Base-by-base conservation (phyloP, 2,113 vertebrate genomes). In the Xerus inauris region DNA sequence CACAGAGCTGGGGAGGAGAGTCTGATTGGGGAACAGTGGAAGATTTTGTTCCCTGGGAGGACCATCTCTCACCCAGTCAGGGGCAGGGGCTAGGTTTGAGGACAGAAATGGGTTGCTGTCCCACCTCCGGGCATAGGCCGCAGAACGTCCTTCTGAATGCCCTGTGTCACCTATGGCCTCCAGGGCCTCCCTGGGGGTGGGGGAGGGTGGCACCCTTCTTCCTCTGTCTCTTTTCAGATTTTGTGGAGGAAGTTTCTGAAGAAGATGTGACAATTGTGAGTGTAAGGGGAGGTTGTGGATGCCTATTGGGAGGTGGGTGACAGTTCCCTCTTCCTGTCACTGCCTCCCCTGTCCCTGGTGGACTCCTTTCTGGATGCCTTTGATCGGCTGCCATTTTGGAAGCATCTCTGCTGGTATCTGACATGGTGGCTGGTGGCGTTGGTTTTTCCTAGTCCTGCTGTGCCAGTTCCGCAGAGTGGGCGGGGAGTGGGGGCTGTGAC, bases 381-480 rank as follows among this genome's bases (percentile, higher is more conserved):
- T 13, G 45, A 32, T 35, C 35, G 84, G 89, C 93, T 96, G 94
- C 96, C 94, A 95, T 97, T 94, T 94, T 95, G 96, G 85, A 94
- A 73, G 38, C n/a, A 38, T 96, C 47, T 96, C 97, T 97, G 94
- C 96, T 80, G 94, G 97, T 93, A 93, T 98, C 97, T 75, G 45
- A 69, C 97, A 97, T 96, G 97, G 98, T 98, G 97, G 76, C 97
- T 96, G 97, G 97, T 98, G 97, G 76, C 96, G 97, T 97, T 98
- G 98, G 89, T 97, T 98, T 98, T 98, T 97, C 95, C 95, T 93
- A 94, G 97, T 98, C 98, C 97, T 97, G 98, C 98, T 97, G 97
- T 98, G 98, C 98, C 97, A 97, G 94, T 98, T 98, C 98, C 87
- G 98, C 98, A 98, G 98, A 98, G 98, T 97, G 98, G 98, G 98